Percentiles rank a stretch among this genome's conserved stretches.
Conservation (phyloP, 1,140 invertebrate genomes). For the Rhopalosiphum maidis region DNA sequence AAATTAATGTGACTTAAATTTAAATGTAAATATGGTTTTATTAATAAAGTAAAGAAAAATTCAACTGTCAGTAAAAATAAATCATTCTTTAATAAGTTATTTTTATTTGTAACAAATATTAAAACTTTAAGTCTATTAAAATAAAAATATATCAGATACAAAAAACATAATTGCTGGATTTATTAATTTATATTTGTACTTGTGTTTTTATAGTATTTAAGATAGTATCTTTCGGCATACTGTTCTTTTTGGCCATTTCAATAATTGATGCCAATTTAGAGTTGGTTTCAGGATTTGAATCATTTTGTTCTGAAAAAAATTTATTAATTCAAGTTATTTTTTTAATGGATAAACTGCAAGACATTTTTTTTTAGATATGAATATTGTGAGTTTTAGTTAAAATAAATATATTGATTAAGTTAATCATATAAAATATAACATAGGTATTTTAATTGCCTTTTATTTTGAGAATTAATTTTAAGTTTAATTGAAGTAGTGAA, state of each 20-base stretch:
- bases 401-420: not conserved
- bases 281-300: slow-evolving; percentile 68
- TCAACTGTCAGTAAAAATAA: not conserved
- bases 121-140: not conserved
- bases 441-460: not conserved
- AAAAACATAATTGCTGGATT: not conserved
- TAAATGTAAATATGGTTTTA: not conserved
- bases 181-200: not conserved
- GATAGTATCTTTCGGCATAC: slow-evolving; percentile 69
- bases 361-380: not conserved
- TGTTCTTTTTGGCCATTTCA: slow-evolving; percentile 68
- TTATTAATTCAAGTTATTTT: not conserved
- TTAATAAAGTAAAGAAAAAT: not conserved
- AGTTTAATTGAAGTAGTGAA: not conserved
- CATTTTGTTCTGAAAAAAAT: slow-evolving; percentile 38
- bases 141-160: not conserved
- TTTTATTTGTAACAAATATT: not conserved
- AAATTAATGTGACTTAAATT: not conserved
- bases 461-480: not conserved
- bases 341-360: no score
- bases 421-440: not conserved
- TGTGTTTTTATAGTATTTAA: slow-evolving; percentile 67
- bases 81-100: not conserved
- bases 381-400: not conserved
- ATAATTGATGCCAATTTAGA: slow-evolving; percentile 67